Conservation (phyloP, 2,113 vertebrate species). For the Onychostoma macrolepis region DNA sequence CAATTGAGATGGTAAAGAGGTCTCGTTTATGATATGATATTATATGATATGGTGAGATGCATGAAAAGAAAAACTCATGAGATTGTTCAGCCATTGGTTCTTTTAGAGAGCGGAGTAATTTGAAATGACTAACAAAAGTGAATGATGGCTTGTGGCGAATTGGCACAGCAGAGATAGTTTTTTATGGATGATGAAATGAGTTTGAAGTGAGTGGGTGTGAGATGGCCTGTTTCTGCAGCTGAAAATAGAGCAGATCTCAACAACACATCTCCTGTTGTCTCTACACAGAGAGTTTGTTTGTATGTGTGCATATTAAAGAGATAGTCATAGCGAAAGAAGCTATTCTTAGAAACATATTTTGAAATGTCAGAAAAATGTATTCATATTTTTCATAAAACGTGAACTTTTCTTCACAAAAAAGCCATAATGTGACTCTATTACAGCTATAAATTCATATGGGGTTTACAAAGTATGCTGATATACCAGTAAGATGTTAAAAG, state of each 20-base stretch:
- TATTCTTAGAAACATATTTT: background rate
- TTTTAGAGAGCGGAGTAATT: background rate
- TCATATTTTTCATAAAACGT: background rate
- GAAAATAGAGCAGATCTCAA: conserved; percentile 30
- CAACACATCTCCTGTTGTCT: background rate
- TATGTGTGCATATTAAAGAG: background rate
- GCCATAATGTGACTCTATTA: background rate
- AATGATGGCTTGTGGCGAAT: background rate
- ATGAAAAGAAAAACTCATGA: background rate
- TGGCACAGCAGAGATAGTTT: background rate
- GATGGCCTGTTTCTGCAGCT: conserved; percentile 30
- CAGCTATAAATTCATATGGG: background rate
- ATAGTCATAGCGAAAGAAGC: background rate
- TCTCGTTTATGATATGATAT: background rate
- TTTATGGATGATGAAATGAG: conserved; percentile 25
- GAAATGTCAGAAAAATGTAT: background rate
- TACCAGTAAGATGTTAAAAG: background rate
- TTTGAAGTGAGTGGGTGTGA: conserved; percentile 24
- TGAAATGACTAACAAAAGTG: conserved; percentile 1
- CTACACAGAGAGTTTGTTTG: background rate
- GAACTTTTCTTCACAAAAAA: background rate
- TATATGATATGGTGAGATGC: background rate
- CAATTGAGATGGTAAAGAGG: background rate
- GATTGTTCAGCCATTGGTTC: background rate
- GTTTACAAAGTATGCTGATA: background rate